Evolutionary conservation across 1,140 invertebrate genomes (phyloP).

Genomic region (Drosophila jambulina): DNA sequence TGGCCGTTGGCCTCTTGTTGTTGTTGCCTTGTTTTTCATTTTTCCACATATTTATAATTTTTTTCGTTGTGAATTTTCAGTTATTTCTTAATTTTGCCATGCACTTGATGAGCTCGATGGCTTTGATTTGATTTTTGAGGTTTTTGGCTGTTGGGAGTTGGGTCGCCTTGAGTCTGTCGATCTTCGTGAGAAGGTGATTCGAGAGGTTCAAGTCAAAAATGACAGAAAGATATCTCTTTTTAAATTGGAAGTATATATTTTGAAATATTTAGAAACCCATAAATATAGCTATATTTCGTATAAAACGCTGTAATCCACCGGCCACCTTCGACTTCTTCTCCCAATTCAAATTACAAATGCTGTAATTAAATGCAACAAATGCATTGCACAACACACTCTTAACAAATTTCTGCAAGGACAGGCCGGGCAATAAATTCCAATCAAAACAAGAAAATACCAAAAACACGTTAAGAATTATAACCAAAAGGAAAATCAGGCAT

Average conservation of each 20-base stretch:
- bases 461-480: conserved; percentile 65
- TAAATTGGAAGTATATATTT: neutral
- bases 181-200: neutral
- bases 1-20: conserved; percentile 59
- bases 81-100: conserved; percentile 65
- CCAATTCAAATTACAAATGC: conserved; percentile 32
- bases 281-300: neutral
- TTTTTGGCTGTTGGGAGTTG: conserved; percentile 30
- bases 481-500: conserved; percentile 29
- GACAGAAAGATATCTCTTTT: neutral
- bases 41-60: conserved; percentile 10
- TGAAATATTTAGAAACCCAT: neutral
- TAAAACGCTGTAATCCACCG: neutral
- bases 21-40: conserved; percentile 34
- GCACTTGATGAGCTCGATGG: conserved; percentile 67
- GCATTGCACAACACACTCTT: conserved; percentile 39
- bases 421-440: conserved; percentile 57
- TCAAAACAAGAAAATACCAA: conserved; percentile 44
- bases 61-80: conserved; percentile 32
- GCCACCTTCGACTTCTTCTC: neutral
- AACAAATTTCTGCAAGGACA: conserved; percentile 43
- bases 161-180: conserved; percentile 22
- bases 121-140: conserved; percentile 47
- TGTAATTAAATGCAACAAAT: conserved; percentile 48
- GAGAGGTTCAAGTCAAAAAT: neutral